Percentiles rank a stretch among this genome's conserved stretches.
phyloP scores from a whole-genome alignment of 1,140 invertebrate genomes.

The Drosophila elegans region DNA sequence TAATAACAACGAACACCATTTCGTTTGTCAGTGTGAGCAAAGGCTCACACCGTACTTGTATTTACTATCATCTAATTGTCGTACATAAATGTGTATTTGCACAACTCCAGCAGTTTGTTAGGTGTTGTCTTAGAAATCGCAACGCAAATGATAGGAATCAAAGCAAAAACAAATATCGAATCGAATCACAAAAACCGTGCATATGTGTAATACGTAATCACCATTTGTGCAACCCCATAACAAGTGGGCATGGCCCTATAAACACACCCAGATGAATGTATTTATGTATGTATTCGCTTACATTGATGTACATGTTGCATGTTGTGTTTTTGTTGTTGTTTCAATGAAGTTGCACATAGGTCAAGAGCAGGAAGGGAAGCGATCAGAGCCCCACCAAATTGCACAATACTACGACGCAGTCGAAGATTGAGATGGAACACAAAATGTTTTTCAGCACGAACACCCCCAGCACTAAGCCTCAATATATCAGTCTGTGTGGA shows the following conservation, averaged over 20 bases:
- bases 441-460: neutral
- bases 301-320: constrained; percentile 53
- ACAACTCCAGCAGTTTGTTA: constrained; percentile 8
- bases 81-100: constrained; percentile 15
- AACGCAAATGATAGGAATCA: constrained; percentile 4
- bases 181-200: constrained; percentile 27
- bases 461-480: constrained; percentile 10
- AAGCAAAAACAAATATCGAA: constrained; percentile 1
- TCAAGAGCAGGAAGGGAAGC: neutral
- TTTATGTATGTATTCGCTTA: constrained; percentile 47
- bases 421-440: neutral
- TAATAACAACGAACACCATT: constrained; percentile 2
- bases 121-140: constrained; percentile 3
- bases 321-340: constrained; percentile 53
- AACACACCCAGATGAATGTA: constrained; percentile 39
- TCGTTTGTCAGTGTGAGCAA: constrained; percentile 7
- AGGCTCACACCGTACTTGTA: constrained; percentile 4
- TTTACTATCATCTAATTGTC: constrained; percentile 25
- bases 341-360: constrained; percentile 42
- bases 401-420: neutral
- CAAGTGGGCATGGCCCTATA: too few relatives aligned
- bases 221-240: constrained; percentile 3
- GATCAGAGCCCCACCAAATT: neutral
- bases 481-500: constrained; percentile 3
- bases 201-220: constrained; percentile 17